phyloP scores from a whole-genome alignment of 2,113 vertebrate genomes.

The Neomonachus schauinslandi region DNA sequence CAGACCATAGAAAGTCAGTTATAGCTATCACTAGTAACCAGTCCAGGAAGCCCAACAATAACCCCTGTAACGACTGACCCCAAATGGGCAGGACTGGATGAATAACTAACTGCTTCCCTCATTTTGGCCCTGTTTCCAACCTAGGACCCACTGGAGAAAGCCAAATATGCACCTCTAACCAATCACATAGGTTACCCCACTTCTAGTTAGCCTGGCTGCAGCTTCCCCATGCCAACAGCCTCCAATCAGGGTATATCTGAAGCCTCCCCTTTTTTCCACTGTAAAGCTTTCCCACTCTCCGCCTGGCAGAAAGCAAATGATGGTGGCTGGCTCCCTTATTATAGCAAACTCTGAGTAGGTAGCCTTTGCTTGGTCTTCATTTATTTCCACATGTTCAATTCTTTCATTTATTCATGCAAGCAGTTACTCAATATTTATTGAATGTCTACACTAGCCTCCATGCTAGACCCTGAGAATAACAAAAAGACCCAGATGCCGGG shows the following conservation, averaged over 20 bases:
- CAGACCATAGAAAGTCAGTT: neutral
- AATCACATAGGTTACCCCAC: neutral
- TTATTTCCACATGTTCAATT: neutral
- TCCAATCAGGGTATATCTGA: neutral
- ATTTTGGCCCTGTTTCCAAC: neutral
- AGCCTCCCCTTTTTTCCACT: neutral
- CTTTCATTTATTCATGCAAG: neutral
- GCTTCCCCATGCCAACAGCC: neutral
- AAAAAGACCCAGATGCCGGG: neutral
- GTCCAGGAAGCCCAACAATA: neutral
- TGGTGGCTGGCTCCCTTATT: neutral
- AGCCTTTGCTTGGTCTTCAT: neutral
- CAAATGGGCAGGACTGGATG: neutral
- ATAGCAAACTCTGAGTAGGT: neutral
- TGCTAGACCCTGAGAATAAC: neutral
- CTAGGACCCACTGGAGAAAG: neutral
- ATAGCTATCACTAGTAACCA: neutral
- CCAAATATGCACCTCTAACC: neutral
- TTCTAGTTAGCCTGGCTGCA: neutral
- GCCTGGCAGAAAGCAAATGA: neutral
- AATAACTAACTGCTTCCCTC: neutral
- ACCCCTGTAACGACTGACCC: neutral
- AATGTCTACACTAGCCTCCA: neutral
- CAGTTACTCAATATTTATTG: neutral
- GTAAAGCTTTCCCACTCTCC: neutral